These are phyloP conservation scores for Apostichopus japonicus DNA, from an alignment of 35 echinoderm and acorn worm genomes.

Conservation along the genomic window DNA sequence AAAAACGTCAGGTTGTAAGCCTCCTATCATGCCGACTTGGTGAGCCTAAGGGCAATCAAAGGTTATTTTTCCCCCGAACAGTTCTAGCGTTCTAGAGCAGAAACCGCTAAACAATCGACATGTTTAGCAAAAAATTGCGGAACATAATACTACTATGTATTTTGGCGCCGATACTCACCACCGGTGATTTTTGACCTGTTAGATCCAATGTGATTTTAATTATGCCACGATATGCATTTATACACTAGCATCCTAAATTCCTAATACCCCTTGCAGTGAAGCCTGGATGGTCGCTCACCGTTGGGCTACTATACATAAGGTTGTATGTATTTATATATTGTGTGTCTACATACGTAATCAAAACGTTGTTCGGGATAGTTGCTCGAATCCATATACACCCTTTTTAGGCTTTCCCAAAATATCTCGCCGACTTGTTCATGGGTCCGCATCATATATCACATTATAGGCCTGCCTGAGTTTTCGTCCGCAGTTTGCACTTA, in stretches of 20 bases:
- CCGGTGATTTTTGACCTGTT: neutral
- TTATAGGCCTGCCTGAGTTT: too few relatives aligned
- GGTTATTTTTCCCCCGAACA: too few relatives aligned
- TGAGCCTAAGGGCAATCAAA: neutral
- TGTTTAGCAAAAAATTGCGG: neutral
- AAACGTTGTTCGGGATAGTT: too few relatives aligned
- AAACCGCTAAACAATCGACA: neutral
- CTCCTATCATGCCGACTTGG: neutral
- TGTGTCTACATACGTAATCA: too few relatives aligned
- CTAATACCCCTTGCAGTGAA: neutral
- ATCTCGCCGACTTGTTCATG: too few relatives aligned
- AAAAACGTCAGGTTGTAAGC: neutral
- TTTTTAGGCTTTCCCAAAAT: too few relatives aligned
- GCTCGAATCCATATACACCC: too few relatives aligned
- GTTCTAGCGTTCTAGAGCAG: neutral
- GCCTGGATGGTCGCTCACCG: neutral
- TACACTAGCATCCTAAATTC: too few relatives aligned
- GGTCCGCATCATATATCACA: too few relatives aligned
- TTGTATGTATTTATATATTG: too few relatives aligned
- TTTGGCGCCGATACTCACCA: neutral
- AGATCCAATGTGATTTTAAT: slow-evolving; percentile 19
- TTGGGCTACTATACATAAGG: too few relatives aligned
- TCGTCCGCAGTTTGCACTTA: too few relatives aligned
- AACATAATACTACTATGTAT: neutral
- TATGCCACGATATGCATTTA: neutral